Evolutionary conservation across 2,888 invertebrate species (phyloP).

Genomic region (Conistra vaccinii): DNA sequence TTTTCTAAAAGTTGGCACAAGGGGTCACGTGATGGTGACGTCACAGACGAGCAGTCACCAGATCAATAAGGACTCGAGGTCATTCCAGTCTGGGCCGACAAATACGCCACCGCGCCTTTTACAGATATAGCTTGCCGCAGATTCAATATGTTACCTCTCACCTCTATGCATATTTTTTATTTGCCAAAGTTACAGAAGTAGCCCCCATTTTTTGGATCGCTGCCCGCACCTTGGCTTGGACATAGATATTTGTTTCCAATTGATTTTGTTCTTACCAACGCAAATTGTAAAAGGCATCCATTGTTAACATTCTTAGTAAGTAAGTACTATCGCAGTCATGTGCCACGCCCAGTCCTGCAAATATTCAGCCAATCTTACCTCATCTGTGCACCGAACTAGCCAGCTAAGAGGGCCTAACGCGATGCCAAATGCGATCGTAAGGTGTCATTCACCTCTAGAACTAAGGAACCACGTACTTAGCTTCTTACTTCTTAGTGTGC

Average conservation of each 20-base stretch:
- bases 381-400: constrained; percentile 48
- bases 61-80: constrained; percentile 88
- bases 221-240: constrained; percentile 45
- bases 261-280: constrained; percentile 38
- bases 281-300: constrained; percentile 30
- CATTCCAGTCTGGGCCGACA: constrained; percentile 80
- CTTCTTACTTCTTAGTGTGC: constrained; percentile 15
- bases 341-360: constrained; percentile 56
- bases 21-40: constrained; percentile 80
- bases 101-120: constrained; percentile 75
- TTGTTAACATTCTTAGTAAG: constrained; percentile 31
- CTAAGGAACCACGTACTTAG: constrained; percentile 50
- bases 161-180: constrained; percentile 50
- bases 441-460: constrained; percentile 67
- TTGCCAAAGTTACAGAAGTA: constrained; percentile 44
- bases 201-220: constrained; percentile 35
- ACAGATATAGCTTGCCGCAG: constrained; percentile 61
- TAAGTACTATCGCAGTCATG: constrained; percentile 7
- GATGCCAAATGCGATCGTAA: constrained; percentile 60
- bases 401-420: constrained; percentile 59
- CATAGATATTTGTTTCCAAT: constrained; percentile 26
- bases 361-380: constrained; percentile 52
- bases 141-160: constrained; percentile 64
- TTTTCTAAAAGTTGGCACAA: constrained; percentile 63
- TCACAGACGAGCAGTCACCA: constrained; percentile 82